These are phyloP conservation scores for Drosophila insularis DNA, from an alignment of 1,140 invertebrate species.

Conservation along the genomic window DNA sequence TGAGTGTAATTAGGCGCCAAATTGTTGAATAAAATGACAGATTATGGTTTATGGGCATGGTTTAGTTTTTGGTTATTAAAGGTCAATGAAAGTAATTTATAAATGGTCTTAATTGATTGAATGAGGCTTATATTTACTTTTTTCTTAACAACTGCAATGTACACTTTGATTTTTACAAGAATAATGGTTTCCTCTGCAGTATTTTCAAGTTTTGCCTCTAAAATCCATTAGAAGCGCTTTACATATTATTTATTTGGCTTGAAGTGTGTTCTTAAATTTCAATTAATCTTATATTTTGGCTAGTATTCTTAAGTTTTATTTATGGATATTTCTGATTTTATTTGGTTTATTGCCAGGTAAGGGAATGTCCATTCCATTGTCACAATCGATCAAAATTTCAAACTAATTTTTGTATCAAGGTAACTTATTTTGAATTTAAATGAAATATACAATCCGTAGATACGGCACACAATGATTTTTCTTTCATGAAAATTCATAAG, in stretches of 20 bases:
- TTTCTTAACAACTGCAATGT: too few species aligned
- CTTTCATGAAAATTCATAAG: conserved; percentile 46
- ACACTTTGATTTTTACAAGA: too few species aligned
- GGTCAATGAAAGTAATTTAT: too few species aligned
- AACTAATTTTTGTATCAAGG: background rate
- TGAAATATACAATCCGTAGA: background rate
- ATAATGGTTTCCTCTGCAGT: too few species aligned
- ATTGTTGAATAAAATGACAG: background rate
- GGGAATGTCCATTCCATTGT: background rate
- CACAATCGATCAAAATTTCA: background rate
- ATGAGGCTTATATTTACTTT: too few species aligned
- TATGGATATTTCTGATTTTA: background rate
- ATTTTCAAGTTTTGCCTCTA: too few species aligned
- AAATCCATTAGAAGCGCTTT: too few species aligned
- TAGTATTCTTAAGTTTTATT: background rate
- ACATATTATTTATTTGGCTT: too few species aligned
- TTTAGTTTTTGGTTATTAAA: too few species aligned
- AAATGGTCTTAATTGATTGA: too few species aligned
- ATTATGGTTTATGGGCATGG: background rate
- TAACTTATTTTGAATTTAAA: background rate
- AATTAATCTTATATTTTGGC: too few species aligned
- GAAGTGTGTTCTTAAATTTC: too few species aligned
- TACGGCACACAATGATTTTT: conserved; percentile 46
- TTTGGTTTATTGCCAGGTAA: background rate
- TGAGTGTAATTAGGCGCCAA: background rate